phyloP scores from a whole-genome alignment of 1,140 invertebrate genomes.

The Proales similis region DNA sequence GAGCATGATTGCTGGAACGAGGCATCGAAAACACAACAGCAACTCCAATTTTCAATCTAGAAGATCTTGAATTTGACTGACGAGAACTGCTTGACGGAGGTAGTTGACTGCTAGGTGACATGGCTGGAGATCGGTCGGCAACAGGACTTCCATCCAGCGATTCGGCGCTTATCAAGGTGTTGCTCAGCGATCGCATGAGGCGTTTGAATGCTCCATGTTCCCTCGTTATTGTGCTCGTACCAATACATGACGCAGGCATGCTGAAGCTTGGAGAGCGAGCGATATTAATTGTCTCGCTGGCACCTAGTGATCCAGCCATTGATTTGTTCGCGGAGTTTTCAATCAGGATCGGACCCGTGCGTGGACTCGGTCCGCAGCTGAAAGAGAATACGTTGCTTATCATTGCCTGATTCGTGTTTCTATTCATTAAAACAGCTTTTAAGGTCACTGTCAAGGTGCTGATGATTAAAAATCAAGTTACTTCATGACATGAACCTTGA shows the following conservation, averaged over 20 bases:
- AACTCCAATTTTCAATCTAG: slow-evolving; percentile 23
- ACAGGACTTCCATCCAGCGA: neutral
- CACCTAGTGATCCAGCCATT: too few species aligned
- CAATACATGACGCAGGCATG: too few species aligned
- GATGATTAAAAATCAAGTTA: neutral
- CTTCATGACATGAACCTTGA: slow-evolving; percentile 27
- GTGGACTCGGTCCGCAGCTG: too few species aligned
- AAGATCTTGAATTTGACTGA: too few species aligned
- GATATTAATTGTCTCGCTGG: too few species aligned
- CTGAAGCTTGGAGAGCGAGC: too few species aligned
- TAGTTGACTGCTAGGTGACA: too few species aligned
- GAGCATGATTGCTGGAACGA: neutral
- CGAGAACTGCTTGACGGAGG: too few species aligned
- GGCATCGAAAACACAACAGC: slow-evolving; percentile 7
- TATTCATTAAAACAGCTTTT: neutral
- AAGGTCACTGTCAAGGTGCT: neutral
- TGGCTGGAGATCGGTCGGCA: neutral
- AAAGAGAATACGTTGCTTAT: slow-evolving; percentile 32
- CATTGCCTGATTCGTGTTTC: slow-evolving; percentile 9
- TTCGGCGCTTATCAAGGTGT: slow-evolving; percentile 28
- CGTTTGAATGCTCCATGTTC: too few species aligned
- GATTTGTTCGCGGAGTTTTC: too few species aligned
- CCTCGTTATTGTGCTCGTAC: too few species aligned
- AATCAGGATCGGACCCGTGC: too few species aligned
- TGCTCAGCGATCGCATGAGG: slow-evolving; percentile 31